Evolutionary conservation across 2,113 vertebrate genomes (phyloP), one percentile per base, ranked within the genome.

Genomic region (Vulpes vulpes): DNA sequence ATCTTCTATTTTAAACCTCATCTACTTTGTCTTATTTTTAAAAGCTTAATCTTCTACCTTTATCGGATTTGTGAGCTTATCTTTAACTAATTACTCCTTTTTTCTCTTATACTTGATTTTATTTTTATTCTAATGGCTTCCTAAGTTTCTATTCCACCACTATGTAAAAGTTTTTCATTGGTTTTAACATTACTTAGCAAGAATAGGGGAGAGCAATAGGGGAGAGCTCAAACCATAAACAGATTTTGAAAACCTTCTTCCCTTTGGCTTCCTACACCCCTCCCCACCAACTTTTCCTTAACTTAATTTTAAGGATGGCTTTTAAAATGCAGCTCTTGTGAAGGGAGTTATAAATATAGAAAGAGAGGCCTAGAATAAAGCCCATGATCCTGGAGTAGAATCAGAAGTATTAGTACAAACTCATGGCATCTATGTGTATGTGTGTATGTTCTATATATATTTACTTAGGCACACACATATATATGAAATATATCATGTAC

Each of bases 161-260:
- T 30, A 83, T 23, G n/a, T 83, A 83, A 83, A 89, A 67, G 8
- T 62, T 91, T 91, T 67, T 88, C 49, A 89, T 35, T 64, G 8
- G 22, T 27, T 95, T 96, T 96, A 91, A 73, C 55, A 65, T 92
- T 90, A 78, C 11, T 89, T 27, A 80, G 22, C 35, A 87, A 94
- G 55, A 97, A n/a, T n/a, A n/a, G n/a, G n/a, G n/a, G n/a, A 84
- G 15, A 49, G 5, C 23, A 89, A 64, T 57, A 85, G 53, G 22
- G 12, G 51, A 78, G 4, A 55, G 2, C 8, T 22, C 49, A 95
- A 5, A n/a, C 22, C 14, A 65, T 87, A 71, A 95, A 64, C 32
- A 67, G 59, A 94, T 62, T 91, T 92, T 11, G 4, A 90, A 92
- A 35, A 9, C 4, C 73, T 53, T 82, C 85, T 87, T 78, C 43